phyloP scores from a whole-genome alignment of 2,797 vertebrate species.

The Peromyscus melanophrys region DNA sequence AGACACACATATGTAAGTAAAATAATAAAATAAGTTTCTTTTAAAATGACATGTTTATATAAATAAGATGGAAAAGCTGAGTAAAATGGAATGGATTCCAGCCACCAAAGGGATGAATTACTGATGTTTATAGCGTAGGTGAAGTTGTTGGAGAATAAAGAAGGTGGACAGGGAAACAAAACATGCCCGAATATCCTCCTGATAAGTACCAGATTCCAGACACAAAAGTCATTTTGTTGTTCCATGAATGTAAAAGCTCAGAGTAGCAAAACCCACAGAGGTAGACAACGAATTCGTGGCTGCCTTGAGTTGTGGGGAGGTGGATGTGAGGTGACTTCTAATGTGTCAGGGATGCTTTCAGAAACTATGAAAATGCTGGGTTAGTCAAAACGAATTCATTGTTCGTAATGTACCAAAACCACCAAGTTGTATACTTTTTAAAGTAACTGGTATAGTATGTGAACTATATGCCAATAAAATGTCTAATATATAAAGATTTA shows the following conservation, averaged over 20 bases:
- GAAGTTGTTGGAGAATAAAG: background rate
- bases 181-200: background rate
- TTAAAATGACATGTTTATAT: background rate
- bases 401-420: background rate
- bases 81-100: conserved; percentile 19
- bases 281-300: background rate
- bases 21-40: background rate
- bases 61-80: background rate
- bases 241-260: background rate
- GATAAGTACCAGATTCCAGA: background rate
- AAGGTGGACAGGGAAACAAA: background rate
- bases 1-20: background rate
- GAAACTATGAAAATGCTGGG: conserved; percentile 20
- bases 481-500: background rate
- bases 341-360: background rate
- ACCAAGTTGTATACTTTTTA: background rate
- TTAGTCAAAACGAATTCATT: background rate
- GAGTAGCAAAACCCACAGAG: background rate
- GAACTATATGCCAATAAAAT: background rate
- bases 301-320: background rate
- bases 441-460: background rate
- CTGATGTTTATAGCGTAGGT: background rate
- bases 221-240: background rate
- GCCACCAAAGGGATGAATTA: conserved; percentile 24
- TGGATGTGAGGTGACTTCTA: background rate